A percentile compares a stretch with the other conserved stretches of the same genome.
These are phyloP conservation scores for Nemoura dubitans DNA, from an alignment of 2,888 invertebrate species.

Conservation along the genomic window DNA sequence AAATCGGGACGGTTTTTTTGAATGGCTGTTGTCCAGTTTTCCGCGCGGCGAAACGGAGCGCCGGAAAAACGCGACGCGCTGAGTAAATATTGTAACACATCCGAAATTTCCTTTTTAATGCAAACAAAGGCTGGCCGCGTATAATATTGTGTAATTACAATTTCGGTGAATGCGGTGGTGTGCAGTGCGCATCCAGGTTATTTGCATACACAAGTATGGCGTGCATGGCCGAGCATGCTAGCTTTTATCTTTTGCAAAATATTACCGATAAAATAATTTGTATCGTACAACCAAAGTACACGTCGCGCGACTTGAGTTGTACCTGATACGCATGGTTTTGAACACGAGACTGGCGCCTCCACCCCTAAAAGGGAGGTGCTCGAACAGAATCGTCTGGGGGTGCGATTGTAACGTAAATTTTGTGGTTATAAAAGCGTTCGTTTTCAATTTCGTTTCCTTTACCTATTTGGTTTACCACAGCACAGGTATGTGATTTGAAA, in stretches of 20 bases:
- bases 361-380: neutral
- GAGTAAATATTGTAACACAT: neutral
- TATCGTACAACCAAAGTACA: too few relatives aligned
- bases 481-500: too few relatives aligned
- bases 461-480: too few relatives aligned
- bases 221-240: neutral
- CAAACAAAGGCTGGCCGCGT: neutral
- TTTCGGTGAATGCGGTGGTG: neutral
- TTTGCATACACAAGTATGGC: neutral
- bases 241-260: neutral
- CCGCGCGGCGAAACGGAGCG: neutral
- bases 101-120: conserved; percentile 12
- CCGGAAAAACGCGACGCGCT: neutral
- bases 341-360: neutral
- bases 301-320: too few relatives aligned
- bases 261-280: neutral
- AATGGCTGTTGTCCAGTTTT: neutral
- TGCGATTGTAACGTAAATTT: too few relatives aligned
- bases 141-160: neutral
- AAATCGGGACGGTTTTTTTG: neutral
- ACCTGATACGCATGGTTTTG: neutral
- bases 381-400: too few relatives aligned
- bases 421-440: too few relatives aligned
- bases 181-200: neutral
- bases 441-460: too few relatives aligned